Evolutionary conservation across 1,140 invertebrate species (phyloP).

Genomic region (Drosophila subpulchrella): DNA sequence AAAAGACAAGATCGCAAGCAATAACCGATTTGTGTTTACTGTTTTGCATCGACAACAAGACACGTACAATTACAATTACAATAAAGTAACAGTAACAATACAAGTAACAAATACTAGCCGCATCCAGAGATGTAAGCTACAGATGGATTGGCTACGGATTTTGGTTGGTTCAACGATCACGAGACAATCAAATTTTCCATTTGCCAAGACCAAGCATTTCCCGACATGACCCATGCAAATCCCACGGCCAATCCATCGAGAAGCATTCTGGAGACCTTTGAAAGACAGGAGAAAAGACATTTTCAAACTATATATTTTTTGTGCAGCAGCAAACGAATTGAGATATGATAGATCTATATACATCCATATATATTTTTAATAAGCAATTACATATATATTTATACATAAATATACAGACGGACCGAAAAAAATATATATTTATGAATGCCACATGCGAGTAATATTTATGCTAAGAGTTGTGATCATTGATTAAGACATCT

Average conservation of each 20-base stretch:
- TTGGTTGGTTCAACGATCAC: not conserved
- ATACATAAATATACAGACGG: slow-evolving; percentile 51
- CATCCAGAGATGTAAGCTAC: slow-evolving; percentile 24
- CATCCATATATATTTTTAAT: slow-evolving; percentile 48
- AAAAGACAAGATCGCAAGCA: slow-evolving; percentile 15
- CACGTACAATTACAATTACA: slow-evolving; percentile 39
- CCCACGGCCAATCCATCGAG: slow-evolving; percentile 11
- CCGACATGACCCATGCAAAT: not conserved
- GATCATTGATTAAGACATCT: slow-evolving; percentile 84
- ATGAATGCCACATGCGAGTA: slow-evolving; percentile 73
- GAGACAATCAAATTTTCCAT: slow-evolving; percentile 12
- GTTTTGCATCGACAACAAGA: slow-evolving; percentile 35
- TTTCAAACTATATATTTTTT: slow-evolving; percentile 40
- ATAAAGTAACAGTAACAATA: slow-evolving; percentile 19
- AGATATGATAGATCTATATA: slow-evolving; percentile 48
- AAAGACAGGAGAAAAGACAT: slow-evolving; percentile 43
- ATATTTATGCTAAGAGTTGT: slow-evolving; percentile 84
- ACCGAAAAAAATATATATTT: slow-evolving; percentile 54
- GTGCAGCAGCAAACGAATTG: slow-evolving; percentile 39
- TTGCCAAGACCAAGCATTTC: slow-evolving; percentile 10
- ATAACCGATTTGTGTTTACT: slow-evolving; percentile 33
- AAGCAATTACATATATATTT: slow-evolving; percentile 51
- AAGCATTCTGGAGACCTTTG: slow-evolving; percentile 20
- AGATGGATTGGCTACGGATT: slow-evolving; percentile 11
- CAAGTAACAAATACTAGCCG: slow-evolving; percentile 45